Conservation (phyloP, 2,888 invertebrate species). For the Zygogramma bicolorata region DNA sequence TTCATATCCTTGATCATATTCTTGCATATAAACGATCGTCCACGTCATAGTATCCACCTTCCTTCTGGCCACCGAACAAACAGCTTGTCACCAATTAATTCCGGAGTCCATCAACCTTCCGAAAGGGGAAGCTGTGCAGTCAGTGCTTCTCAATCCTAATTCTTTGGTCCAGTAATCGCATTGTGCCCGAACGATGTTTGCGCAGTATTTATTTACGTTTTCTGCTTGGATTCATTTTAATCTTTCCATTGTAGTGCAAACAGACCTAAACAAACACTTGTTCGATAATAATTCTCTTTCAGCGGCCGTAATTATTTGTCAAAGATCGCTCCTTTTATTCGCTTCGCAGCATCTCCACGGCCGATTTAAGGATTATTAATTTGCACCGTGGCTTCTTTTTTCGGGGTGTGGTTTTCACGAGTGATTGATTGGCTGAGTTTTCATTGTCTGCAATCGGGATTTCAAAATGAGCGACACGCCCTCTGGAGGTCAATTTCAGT, state of each 20-base stretch:
- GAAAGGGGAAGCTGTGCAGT: slow-evolving; percentile 34
- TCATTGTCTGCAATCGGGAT: neutral
- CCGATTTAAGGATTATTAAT: slow-evolving; percentile 31
- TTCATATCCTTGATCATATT: too few species aligned
- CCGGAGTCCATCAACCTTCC: slow-evolving; percentile 22
- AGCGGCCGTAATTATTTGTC: slow-evolving; percentile 61
- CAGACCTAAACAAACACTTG: slow-evolving; percentile 66
- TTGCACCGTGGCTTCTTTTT: slow-evolving; percentile 5
- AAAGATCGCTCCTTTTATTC: slow-evolving; percentile 54
- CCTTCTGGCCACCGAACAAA: neutral
- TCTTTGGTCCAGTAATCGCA: slow-evolving; percentile 60
- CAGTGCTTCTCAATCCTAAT: slow-evolving; percentile 45
- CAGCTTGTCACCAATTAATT: slow-evolving; percentile 2
- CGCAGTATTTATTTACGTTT: slow-evolving; percentile 61
- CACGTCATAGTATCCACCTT: too few species aligned
- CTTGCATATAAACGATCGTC: too few species aligned
- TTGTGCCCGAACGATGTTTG: slow-evolving; percentile 60
- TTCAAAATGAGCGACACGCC: too few species aligned
- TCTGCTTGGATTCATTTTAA: slow-evolving; percentile 67
- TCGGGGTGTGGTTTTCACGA: neutral
- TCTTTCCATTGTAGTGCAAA: slow-evolving; percentile 64
- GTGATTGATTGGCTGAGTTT: neutral
- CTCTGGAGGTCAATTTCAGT: too few species aligned
- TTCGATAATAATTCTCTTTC: slow-evolving; percentile 60
- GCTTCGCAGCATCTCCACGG: slow-evolving; percentile 14